Evolutionary conservation across 2,113 vertebrate species (phyloP).

Genomic region (Monopterus albus): DNA sequence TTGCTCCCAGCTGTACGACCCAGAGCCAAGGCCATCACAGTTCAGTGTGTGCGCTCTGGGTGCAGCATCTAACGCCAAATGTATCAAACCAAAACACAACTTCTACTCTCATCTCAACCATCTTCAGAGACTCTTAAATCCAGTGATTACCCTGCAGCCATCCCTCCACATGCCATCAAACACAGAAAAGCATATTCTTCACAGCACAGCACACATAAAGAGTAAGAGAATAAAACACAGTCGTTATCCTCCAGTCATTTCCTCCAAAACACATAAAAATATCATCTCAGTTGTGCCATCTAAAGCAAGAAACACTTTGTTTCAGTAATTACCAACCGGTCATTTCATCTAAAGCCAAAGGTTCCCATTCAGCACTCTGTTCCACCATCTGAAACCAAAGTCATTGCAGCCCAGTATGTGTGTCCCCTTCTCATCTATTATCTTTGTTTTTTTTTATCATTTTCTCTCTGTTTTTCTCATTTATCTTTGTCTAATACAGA

Average conservation of each 20-base stretch:
- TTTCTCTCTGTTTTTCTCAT: background rate
- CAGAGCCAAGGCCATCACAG: conserved; percentile 45
- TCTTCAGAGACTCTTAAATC: conserved; percentile 32
- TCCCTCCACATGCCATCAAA: background rate
- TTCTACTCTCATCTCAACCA: background rate
- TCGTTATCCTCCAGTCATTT: background rate
- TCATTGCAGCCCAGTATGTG: background rate
- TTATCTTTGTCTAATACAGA: background rate
- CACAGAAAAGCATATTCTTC: conserved; percentile 18
- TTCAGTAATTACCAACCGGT: conserved; percentile 31
- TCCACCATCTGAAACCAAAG: conserved; percentile 19
- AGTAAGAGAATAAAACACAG: background rate
- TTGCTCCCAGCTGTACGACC: conserved; percentile 21
- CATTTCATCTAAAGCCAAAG: background rate
- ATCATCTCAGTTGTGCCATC: background rate
- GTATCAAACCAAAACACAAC: conserved; percentile 47
- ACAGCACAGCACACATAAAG: background rate
- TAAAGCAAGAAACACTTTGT: background rate
- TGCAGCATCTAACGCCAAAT: conserved; percentile 22
- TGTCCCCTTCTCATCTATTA: background rate
- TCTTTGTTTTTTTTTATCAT: background rate
- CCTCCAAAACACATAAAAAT: conserved; percentile 18
- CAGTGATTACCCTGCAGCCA: conserved; percentile 30
- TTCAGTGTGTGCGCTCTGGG: conserved; percentile 51
- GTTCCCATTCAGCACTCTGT: background rate